Evolutionary conservation across 53 echinoderm and acorn worm genomes (phyloP), one percentile per base, ranked within the genome.

Genomic region (Mesocentrotus franciscanus): DNA sequence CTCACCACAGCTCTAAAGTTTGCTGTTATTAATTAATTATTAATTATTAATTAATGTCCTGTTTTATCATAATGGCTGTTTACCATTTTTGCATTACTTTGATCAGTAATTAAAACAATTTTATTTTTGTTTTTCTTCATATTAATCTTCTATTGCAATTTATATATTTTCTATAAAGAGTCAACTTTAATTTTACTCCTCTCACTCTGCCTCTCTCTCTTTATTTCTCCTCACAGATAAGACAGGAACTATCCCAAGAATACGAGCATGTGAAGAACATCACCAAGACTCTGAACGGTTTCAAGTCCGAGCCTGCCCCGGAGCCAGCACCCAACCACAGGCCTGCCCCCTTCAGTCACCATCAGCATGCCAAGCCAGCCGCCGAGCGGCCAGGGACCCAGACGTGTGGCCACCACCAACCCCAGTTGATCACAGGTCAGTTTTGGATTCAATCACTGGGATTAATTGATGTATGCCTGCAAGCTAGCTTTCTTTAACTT

Each of bases 361-460:
- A 96, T n/a, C 94, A 96, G 26, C 89, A 92, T 59, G 89, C 95
- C 9, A 92, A 94, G 56, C 68, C 94, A 13, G 91, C 90, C 8
- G 90, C 97, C 4, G 97, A 96, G 61, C 97, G 27, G 57, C 94
- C 10, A 96, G 97, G 72, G 99, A 99, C 62, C 98, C 98, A 29
- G 99, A 99, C 94, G 97, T 99, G 30, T 99, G 99, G 99, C 99
- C 99, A 24, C 99, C 99, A 58, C 99, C 99, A 70, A 99, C 99
- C 58, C 99, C 99, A 56, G 98, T 98, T 36, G 99, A 99, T 58
- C 99, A 99, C 95, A 97, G 97, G 97, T 93, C 30, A 60, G 78
- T 30, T 2, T 49, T 39, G 1, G 3, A 39, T 39, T 39, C 39
- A 39, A 39, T 39, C 1, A 39, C 39, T n/a, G n/a, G n/a, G 3